These are phyloP conservation scores for Teinopalpus imperialis DNA, from an alignment of 2,888 invertebrate genomes.

Conservation along the genomic window DNA sequence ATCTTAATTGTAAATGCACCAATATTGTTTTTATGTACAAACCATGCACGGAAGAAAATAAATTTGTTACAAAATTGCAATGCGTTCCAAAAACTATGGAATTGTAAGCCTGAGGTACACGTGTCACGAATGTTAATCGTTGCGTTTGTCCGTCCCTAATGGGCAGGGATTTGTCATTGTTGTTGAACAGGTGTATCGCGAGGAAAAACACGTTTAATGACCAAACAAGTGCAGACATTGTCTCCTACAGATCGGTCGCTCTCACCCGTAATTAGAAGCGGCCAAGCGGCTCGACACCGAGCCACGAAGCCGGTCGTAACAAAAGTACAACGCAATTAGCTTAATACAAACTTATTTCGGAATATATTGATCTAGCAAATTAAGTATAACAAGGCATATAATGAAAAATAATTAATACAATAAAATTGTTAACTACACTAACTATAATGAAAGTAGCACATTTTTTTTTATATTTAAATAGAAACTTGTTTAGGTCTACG, in stretches of 20 bases:
- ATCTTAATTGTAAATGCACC: slow-evolving; percentile 2
- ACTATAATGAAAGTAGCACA: too few species aligned
- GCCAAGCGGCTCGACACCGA: slow-evolving; percentile 41
- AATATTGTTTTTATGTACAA: not conserved
- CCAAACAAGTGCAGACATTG: slow-evolving; percentile 60
- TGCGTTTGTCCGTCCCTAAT: slow-evolving; percentile 51
- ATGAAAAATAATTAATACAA: too few species aligned
- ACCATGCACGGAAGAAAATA: not conserved
- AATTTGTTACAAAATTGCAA: not conserved
- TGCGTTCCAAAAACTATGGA: slow-evolving; percentile 2
- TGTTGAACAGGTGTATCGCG: slow-evolving; percentile 60
- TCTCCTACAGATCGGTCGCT: slow-evolving; percentile 51
- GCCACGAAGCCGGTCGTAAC: slow-evolving; percentile 31
- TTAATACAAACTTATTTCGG: slow-evolving; percentile 15
- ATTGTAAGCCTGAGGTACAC: not conserved
- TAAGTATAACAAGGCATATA: too few species aligned
- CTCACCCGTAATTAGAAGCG: slow-evolving; percentile 58
- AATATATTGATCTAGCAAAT: not conserved
- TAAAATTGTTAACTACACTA: too few species aligned
- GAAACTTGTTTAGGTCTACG: too few species aligned
- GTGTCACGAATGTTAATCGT: slow-evolving; percentile 40
- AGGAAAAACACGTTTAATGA: slow-evolving; percentile 59
- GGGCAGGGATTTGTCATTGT: slow-evolving; percentile 51
- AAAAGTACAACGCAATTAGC: slow-evolving; percentile 27
- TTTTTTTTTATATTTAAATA: too few species aligned